Percentiles rank a stretch among this genome's conserved stretches.
Evolutionary conservation across 1,140 invertebrate genomes (phyloP).

Genomic region (Conus ventricosus): DNA sequence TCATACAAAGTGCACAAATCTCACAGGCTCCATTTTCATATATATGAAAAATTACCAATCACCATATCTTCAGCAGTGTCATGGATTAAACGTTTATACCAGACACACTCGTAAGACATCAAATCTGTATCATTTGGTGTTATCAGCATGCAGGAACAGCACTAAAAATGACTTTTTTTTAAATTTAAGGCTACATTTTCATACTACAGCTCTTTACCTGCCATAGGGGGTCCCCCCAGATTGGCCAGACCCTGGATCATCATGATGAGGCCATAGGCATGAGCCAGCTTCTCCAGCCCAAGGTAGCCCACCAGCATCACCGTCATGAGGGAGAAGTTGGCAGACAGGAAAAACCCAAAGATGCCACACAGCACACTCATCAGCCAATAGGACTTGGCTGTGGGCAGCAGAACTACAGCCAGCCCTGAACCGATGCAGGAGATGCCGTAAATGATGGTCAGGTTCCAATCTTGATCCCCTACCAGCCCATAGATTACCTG

Average conservation of each 20-base stretch:
- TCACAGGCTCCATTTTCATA: too few relatives aligned
- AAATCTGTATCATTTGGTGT: too few relatives aligned
- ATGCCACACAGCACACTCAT: constrained; percentile 54
- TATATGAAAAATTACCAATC: too few relatives aligned
- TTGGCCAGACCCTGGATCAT: constrained; percentile 72
- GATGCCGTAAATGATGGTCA: constrained; percentile 65
- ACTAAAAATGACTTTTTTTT: too few relatives aligned
- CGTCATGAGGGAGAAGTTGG: constrained; percentile 71
- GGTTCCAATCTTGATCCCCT: constrained; percentile 81
- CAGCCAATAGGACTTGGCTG: constrained; percentile 53
- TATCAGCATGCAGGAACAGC: too few relatives aligned
- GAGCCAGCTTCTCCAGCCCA: constrained; percentile 71
- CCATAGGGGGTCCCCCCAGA: constrained; percentile 70
- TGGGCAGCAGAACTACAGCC: constrained; percentile 58
- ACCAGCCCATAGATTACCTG: constrained; percentile 91
- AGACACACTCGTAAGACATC: too few relatives aligned
- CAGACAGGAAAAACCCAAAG: constrained; percentile 73
- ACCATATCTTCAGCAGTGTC: too few relatives aligned
- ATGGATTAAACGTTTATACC: too few relatives aligned
- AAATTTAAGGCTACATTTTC: too few relatives aligned
- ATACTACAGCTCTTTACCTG: constrained; percentile 56
- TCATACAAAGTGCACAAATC: too few relatives aligned
- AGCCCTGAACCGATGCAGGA: constrained; percentile 60
- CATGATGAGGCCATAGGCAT: constrained; percentile 72
- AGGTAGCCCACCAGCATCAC: constrained; percentile 71